These are phyloP conservation scores for Molorchus minor DNA, from an alignment of 2,888 invertebrate species.

Conservation along the genomic window DNA sequence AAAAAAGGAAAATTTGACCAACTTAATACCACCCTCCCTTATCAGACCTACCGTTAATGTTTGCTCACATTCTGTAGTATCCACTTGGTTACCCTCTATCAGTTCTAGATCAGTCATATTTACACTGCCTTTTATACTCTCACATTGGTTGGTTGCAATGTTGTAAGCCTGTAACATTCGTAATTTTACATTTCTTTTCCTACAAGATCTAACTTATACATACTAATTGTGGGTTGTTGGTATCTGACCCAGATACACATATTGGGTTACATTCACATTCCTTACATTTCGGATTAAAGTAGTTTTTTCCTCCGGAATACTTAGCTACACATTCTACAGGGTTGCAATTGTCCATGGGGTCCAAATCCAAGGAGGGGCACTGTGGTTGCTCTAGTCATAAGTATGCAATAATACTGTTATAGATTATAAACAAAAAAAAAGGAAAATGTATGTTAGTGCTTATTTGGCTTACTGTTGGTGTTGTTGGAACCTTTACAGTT, in stretches of 20 bases:
- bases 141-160: slow-evolving; percentile 60
- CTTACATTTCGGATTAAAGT: slow-evolving; percentile 60
- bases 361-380: slow-evolving; percentile 61
- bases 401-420: neutral
- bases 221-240: slow-evolving; percentile 36
- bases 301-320: slow-evolving; percentile 66
- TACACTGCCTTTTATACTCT: slow-evolving; percentile 57
- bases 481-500: neutral
- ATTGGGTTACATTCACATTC: slow-evolving; percentile 59
- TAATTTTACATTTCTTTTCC: slow-evolving; percentile 1
- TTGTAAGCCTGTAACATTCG: slow-evolving; percentile 55
- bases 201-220: neutral
- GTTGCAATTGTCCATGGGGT: slow-evolving; percentile 63
- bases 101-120: slow-evolving; percentile 51
- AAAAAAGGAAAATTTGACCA: neutral
- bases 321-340: slow-evolving; percentile 67
- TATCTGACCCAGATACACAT: slow-evolving; percentile 53
- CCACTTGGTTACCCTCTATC: slow-evolving; percentile 44
- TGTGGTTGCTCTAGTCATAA: slow-evolving; percentile 23
- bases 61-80: slow-evolving; percentile 15
- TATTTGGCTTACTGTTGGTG: neutral
- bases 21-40: too few species aligned
- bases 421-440: neutral
- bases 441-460: neutral
- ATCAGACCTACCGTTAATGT: slow-evolving; percentile 21